Evolutionary conservation across 2,113 vertebrate genomes (phyloP), one percentile per base, ranked within the genome.

Genomic region (Prunella fulvescens): DNA sequence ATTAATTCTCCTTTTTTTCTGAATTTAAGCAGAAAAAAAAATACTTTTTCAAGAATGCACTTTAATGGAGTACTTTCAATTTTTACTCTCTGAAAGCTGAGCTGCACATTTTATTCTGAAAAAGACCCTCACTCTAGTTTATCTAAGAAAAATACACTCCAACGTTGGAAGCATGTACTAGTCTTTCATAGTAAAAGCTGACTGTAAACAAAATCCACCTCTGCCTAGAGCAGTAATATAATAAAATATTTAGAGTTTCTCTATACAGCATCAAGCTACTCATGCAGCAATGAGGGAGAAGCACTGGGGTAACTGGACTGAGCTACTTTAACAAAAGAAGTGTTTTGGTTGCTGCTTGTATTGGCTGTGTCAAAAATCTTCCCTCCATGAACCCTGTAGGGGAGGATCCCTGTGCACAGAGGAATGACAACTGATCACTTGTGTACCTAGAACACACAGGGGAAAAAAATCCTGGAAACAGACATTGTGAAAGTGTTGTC

Each of bases 301-400:
- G 7, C 17, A 5, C n/a, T 11, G 40, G 60, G n/a, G 25, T 6
- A 29, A 10, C 22, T 12, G 48, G 28, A 23, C 2, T 35, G 17
- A 67, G 37, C 37, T 51, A 1, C 33, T 31, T 58, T 24, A 58
- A 24, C 22, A 54, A 25, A 80, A 44, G 2, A 17, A 31, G 11
- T 1, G 17, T 35, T 72, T 39, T 35, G 9, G 6, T 14, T 60
- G 20, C n/a, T 81, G 9, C 14, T 42, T 1, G 0, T 5, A 4
- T 23, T 60, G 33, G 14, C 24, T 2, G 0, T 20, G 45, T 9
- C 47, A 35, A 51, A 74, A 67, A 0, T 3, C 40, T 57, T 40
- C 56, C 31, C 37, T 16, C 23, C 53, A 25, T 5, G 19, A 61
- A 22, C 57, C 51, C 47, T 58, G 60, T 25, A 8, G 22, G 39